phyloP scores from a whole-genome alignment of 2,113 vertebrate species.

The Rhinichthys klamathensis region DNA sequence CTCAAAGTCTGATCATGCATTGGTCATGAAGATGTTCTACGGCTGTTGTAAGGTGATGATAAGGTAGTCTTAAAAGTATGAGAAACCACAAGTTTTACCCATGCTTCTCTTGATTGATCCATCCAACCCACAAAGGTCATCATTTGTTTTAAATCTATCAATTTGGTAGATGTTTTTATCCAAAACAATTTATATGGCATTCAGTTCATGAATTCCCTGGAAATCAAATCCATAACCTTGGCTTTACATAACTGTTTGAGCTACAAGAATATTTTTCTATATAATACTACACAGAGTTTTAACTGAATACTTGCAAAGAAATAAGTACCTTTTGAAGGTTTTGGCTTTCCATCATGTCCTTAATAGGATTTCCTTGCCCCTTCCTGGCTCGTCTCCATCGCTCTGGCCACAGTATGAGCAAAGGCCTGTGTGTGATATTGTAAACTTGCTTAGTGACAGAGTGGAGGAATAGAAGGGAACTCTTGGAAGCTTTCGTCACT shows the following conservation, averaged over 20 bases:
- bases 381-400: not conserved
- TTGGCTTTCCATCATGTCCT: not conserved
- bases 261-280: no score
- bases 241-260: no score
- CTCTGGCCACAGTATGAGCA: not conserved
- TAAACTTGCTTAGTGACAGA: slow-evolving; percentile 10
- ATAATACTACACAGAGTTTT: not conserved
- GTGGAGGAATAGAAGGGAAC: slow-evolving; percentile 1
- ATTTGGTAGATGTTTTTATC: no score
- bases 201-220: not conserved
- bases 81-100: not conserved
- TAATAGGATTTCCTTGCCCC: not conserved
- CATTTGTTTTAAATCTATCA: no score
- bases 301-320: not conserved
- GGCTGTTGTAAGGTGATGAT: not conserved
- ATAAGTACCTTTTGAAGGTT: not conserved
- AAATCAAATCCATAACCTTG: no score
- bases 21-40: not conserved
- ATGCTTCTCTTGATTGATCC: not conserved
- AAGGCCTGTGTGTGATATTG: not conserved
- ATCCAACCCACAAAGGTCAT: no score
- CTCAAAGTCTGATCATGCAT: not conserved
- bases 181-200: no score
- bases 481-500: slow-evolving; percentile 7
- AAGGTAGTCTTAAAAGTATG: not conserved